Percentiles rank a stretch among this genome's conserved stretches.
Conservation (phyloP, 2,888 invertebrate species). For the Thera britannica region DNA sequence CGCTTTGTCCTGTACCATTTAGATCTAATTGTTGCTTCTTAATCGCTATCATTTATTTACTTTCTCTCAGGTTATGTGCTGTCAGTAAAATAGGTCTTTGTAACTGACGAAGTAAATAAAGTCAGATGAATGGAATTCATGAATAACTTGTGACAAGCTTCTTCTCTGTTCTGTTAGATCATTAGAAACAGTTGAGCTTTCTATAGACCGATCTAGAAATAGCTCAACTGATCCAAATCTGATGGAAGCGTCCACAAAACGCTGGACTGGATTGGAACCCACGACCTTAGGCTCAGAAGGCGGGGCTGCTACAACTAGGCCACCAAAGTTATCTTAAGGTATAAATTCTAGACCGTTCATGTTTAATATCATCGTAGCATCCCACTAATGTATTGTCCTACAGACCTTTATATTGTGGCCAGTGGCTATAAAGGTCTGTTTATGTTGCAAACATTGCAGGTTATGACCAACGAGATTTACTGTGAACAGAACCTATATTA, state of each 20-base stretch:
- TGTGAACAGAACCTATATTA: not conserved
- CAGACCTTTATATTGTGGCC: constrained; percentile 46
- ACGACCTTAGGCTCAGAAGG: no score
- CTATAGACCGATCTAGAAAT: no score
- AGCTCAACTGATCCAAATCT: no score
- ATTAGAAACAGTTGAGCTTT: not conserved
- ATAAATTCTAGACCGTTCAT: constrained; percentile 42
- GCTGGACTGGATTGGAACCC: no score
- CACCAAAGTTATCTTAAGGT: constrained; percentile 2
- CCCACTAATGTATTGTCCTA: constrained; percentile 50
- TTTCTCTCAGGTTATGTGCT: constrained; percentile 50
- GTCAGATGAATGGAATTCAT: constrained; percentile 5
- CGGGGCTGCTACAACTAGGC: no score
- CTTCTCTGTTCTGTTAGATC: not conserved
- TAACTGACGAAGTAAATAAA: constrained; percentile 13
- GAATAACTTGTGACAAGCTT: not conserved
- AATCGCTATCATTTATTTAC: constrained; percentile 65
- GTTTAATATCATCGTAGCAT: constrained; percentile 50
- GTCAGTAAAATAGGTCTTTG: constrained; percentile 42
- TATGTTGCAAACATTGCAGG: constrained; percentile 4
- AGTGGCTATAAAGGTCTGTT: constrained; percentile 15
- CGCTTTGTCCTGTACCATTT: constrained; percentile 59
- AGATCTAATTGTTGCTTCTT: constrained; percentile 63
- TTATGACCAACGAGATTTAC: no score
- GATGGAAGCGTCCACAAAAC: no score